Evolutionary conservation across 2,888 invertebrate species (phyloP).

Genomic region (Hirudinaria manillensis): DNA sequence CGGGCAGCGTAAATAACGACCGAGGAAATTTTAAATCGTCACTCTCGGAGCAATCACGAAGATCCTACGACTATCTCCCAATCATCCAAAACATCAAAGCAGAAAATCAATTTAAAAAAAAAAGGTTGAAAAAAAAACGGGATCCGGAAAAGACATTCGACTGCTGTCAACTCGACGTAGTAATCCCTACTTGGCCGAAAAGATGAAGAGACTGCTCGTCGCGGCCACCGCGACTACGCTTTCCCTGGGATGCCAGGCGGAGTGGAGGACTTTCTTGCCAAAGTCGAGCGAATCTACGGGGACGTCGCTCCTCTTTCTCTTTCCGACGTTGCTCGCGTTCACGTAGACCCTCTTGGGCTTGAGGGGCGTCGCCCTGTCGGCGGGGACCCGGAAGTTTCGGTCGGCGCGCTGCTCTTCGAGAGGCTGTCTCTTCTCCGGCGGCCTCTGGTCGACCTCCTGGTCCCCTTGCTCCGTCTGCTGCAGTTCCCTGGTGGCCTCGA

Average conservation of each 20-base stretch:
- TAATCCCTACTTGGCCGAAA: neutral
- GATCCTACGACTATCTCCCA: too few relatives aligned
- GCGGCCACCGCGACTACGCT: slow-evolving; percentile 98
- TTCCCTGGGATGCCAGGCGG: slow-evolving; percentile 98
- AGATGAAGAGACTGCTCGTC: slow-evolving; percentile 83
- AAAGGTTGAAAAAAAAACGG: too few relatives aligned
- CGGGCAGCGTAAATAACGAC: too few relatives aligned
- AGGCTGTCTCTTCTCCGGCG: neutral
- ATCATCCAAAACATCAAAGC: too few relatives aligned
- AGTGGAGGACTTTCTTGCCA: slow-evolving; percentile 95
- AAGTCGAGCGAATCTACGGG: slow-evolving; percentile 94
- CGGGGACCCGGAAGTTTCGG: neutral
- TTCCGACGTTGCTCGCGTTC: slow-evolving; percentile 76
- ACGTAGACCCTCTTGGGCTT: slow-evolving; percentile 88
- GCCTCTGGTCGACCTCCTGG: neutral
- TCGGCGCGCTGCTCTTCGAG: neutral
- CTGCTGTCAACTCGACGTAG: too few relatives aligned
- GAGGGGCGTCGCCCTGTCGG: slow-evolving; percentile 55
- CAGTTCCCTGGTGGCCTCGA: slow-evolving; percentile 84
- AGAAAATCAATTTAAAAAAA: too few relatives aligned
- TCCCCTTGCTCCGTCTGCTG: neutral
- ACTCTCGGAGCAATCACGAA: too few relatives aligned
- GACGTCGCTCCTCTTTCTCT: slow-evolving; percentile 75
- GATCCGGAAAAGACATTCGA: too few relatives aligned
- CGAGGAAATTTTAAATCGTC: too few relatives aligned